Base-by-base conservation (phyloP, 2,888 invertebrate genomes). In the Nemotelus nigrinus region DNA sequence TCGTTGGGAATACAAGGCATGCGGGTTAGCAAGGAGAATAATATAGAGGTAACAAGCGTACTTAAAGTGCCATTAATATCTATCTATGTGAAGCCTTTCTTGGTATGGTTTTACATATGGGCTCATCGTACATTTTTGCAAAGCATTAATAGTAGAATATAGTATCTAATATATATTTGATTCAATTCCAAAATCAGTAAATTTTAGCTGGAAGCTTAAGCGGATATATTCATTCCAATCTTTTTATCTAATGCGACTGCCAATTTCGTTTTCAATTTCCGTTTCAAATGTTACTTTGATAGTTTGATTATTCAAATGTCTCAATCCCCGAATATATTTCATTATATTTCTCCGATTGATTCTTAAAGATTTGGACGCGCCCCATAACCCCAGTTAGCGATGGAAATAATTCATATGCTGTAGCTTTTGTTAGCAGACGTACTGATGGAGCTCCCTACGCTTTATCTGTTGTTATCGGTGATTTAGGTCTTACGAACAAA, bases 1-100 rank as follows among this genome's bases (percentile, higher is more conserved):
- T 84, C 86, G 2, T 82, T 92, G 77, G 93, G 93, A 4, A 88
- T 90, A 68, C 92, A 92, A 84, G 93, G 93, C 2, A 85, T 84
- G 67, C 86, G 90, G 68, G 80, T 89, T 41, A 81, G 85, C 43
- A 84, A 85, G 74, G 89, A 87, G 80, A 85, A 85, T 41, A 79
- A 83, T 41, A 85, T 87, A 78, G 87, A 87, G 82, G 85, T 85
- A 78, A 77, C 57, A 25, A 25, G 25, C 25, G 25, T 25, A 25
- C 25, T 25, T 25, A 25, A 25, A 25, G 25, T 25, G 25, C 25
- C 25, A 25, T 25, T 0, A 25, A 25, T 25, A 25, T 25, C 25
- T 25, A 25, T 25, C 25, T 25, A 25, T 25, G 25, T 25, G 25
- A 25, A 25, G 25, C 25, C 25, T 25, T 25, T 25, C 25, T 25